Percentiles rank a stretch among this genome's conserved stretches.
Conservation (phyloP, 2,113 vertebrate species). For the Chionis minor region DNA sequence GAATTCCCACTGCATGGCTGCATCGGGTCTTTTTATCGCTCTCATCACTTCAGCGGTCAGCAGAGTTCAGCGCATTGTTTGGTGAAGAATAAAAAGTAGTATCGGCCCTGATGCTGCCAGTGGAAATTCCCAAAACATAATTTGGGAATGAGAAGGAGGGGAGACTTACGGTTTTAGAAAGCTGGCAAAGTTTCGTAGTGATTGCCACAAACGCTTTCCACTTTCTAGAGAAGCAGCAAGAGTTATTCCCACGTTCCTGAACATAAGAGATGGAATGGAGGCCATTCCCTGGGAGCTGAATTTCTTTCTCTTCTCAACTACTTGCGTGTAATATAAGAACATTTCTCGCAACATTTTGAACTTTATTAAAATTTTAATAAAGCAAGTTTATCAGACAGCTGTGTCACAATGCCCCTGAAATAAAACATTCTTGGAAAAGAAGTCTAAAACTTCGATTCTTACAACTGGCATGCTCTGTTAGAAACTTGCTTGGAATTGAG, state of each 20-base stretch:
- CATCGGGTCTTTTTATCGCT: constrained; percentile 77
- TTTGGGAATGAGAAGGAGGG: neutral
- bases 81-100: constrained; percentile 49
- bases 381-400: neutral
- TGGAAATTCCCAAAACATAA: neutral
- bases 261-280: neutral
- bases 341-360: neutral
- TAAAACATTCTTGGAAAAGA: neutral
- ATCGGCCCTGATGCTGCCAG: constrained; percentile 3
- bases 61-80: constrained; percentile 81
- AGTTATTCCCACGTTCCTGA: neutral
- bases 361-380: neutral
- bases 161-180: neutral
- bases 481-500: neutral
- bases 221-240: neutral
- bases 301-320: neutral
- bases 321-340: neutral
- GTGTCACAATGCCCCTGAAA: neutral
- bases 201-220: neutral
- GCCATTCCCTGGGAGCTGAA: neutral
- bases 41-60: constrained; percentile 76
- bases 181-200: neutral
- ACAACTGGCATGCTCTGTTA: neutral
- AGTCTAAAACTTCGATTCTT: neutral
- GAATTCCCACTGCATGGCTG: constrained; percentile 73